Percentiles rank a stretch among this genome's conserved stretches.
phyloP scores from a whole-genome alignment of 2,113 vertebrate species.

The Prionailurus viverrinus region DNA sequence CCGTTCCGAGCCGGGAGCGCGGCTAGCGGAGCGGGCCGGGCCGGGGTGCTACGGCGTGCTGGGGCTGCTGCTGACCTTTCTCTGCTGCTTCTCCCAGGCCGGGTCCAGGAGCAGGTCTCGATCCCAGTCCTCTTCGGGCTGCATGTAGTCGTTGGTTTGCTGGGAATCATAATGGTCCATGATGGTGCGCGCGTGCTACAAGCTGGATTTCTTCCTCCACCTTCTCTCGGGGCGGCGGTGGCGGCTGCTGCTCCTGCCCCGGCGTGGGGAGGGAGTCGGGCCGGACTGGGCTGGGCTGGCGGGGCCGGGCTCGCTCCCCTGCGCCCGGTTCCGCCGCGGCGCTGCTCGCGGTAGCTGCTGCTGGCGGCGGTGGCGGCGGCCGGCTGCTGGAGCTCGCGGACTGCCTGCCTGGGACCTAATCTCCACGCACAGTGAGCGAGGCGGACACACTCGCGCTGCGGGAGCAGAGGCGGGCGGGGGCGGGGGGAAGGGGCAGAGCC shows the following conservation, averaged over 20 bases:
- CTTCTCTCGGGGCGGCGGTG: conserved; percentile 62
- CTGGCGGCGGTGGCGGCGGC: neutral
- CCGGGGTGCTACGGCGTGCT: neutral
- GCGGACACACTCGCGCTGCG: conserved; percentile 74
- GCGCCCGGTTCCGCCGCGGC: conserved; percentile 72
- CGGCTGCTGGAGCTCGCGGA: conserved; percentile 37
- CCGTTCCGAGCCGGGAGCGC: neutral
- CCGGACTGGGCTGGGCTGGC: conserved; percentile 24
- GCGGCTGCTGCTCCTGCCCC: neutral
- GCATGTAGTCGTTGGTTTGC: conserved; percentile 92
- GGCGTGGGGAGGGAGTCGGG: conserved; percentile 17
- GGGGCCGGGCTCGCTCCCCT: conserved; percentile 62
- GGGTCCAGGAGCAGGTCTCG: conserved; percentile 96
- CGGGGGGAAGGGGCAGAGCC: conserved; percentile 70
- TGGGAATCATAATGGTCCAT: conserved; percentile 95
- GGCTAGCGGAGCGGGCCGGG: neutral
- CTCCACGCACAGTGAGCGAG: conserved; percentile 64
- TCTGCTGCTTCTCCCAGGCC: conserved; percentile 98
- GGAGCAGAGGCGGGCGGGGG: conserved; percentile 74
- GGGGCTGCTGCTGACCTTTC: conserved; percentile 89
- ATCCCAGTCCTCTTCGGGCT: conserved; percentile 97
- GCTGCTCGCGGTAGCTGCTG: conserved; percentile 40
- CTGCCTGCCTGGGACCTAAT: conserved; percentile 66
- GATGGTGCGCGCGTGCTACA: conserved; percentile 67
- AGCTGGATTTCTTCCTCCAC: conserved; percentile 70